Conservation (phyloP, 2,113 vertebrate species). For the Syngnathoides biaculeatus region DNA sequence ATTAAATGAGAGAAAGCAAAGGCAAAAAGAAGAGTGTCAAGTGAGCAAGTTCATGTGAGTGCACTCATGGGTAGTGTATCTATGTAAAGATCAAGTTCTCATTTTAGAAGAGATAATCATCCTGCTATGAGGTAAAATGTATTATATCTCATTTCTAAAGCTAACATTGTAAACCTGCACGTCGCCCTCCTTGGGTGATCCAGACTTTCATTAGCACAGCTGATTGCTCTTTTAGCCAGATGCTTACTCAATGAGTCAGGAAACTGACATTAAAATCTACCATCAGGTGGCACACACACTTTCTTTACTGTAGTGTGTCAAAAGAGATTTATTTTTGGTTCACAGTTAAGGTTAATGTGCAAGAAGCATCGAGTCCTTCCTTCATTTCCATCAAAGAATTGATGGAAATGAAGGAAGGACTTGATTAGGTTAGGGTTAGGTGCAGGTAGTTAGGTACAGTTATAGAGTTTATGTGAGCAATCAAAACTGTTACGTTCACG, state of each 20-base stretch:
- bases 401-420: no score
- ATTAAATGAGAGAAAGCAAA: conserved; percentile 35
- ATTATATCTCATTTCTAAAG: conserved; percentile 16
- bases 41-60: conserved; percentile 8
- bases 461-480: no score
- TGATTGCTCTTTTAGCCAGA: conserved; percentile 50
- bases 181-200: conserved; percentile 39
- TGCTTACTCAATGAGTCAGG: conserved; percentile 58
- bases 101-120: background rate
- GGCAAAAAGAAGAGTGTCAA: conserved; percentile 17
- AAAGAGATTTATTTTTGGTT: no score
- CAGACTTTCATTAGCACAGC: conserved; percentile 36
- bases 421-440: no score
- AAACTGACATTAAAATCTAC: conserved; percentile 60
- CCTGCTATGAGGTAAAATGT: conserved; percentile 27
- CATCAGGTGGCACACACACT: conserved; percentile 61
- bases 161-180: conserved; percentile 20
- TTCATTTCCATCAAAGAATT: no score
- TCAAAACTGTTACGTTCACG: background rate
- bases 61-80: background rate
- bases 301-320: no score
- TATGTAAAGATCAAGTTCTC: background rate
- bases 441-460: no score
- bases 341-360: no score
- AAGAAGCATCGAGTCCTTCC: no score